Evolutionary conservation across 2,888 invertebrate species (phyloP).

Genomic region (Drosophila dives): DNA sequence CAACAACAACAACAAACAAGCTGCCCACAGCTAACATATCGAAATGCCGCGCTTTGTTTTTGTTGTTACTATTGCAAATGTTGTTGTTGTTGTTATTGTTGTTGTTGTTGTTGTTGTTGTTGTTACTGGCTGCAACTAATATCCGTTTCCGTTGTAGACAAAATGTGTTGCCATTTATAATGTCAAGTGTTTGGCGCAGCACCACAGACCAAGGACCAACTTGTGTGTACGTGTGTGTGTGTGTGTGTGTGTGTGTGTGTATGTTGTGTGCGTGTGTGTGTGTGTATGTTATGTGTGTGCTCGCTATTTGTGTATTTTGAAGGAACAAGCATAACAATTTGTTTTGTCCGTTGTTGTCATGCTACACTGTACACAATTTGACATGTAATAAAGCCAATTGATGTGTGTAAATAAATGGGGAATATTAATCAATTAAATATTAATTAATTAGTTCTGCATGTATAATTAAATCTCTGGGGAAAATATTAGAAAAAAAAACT

Average conservation of each 20-base stretch:
- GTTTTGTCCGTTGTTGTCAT: conserved; percentile 36
- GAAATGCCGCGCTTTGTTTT: conserved; percentile 50
- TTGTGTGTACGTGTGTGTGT: conserved; percentile 4
- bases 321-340: conserved; percentile 59
- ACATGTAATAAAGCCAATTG: conserved; percentile 7
- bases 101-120: conserved; percentile 21
- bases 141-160: conserved; percentile 83
- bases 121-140: conserved; percentile 76
- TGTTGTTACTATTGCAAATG: conserved; percentile 24
- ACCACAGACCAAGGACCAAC: conserved; percentile 17
- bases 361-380: conserved; percentile 33
- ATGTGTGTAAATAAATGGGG: neutral
- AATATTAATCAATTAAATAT: neutral
- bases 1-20: conserved; percentile 21
- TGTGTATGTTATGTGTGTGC: conserved; percentile 16
- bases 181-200: conserved; percentile 69
- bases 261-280: conserved; percentile 19
- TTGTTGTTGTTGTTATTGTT: conserved; percentile 30
- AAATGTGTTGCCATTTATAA: conserved; percentile 83
- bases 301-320: conserved; percentile 36
- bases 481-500: accelerated
- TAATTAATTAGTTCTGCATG: neutral
- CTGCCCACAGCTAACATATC: conserved; percentile 52
- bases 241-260: conserved; percentile 9
- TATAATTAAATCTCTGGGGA: neutral